Base-by-base conservation (phyloP, 2,797 vertebrate genomes). In the Melanotaenia parkinsoni region DNA sequence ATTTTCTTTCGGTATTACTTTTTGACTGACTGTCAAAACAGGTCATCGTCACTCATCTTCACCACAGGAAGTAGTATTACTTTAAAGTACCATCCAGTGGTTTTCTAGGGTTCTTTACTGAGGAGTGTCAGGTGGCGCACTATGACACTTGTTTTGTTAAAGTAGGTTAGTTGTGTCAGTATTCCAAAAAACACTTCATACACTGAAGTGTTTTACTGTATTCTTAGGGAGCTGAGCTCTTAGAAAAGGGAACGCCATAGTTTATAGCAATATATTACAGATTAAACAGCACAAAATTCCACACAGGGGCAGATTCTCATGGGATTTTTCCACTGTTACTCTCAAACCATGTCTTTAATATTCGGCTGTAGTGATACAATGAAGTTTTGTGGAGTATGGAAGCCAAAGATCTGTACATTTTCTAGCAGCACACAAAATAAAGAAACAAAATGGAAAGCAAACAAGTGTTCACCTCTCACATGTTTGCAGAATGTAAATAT, bases 91-190 rank as follows among this genome's bases (percentile, higher is more conserved):
- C 78, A 74, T 74, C 81, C 62, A 70, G 69, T 0, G 1, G 62
- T 35, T 58, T 61, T 71, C 40, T 72, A 65, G 77, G 58, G 74
- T 77, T 66, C 73, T 86, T 66, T 58, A 65, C 51, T 38, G 70
- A 82, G 58, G 53, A 70, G 72, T 58, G 75, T 80, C 84, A 63
- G 67, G 60, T 53, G 56, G 66, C 76, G 74, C 70, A 47, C 71
- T 61, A 65, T 58, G 66, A 68, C 26, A 33, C 82, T 86, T 30
- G 57, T 70, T 64, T 57, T 79, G 73, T 47, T 81, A 76, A 83
- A 84, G 83, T 62, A 78, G 75, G 85, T 87, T 76, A 72, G 63
- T 84, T 76, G 82, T 81, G 70, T 77, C 70, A 54, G 74, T 74
- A 80, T 76, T 77, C 66, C 63, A 58, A 83, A 32, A 87, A 86